phyloP scores from a whole-genome alignment of 2,113 vertebrate genomes.

The Takifugu flavidus region DNA sequence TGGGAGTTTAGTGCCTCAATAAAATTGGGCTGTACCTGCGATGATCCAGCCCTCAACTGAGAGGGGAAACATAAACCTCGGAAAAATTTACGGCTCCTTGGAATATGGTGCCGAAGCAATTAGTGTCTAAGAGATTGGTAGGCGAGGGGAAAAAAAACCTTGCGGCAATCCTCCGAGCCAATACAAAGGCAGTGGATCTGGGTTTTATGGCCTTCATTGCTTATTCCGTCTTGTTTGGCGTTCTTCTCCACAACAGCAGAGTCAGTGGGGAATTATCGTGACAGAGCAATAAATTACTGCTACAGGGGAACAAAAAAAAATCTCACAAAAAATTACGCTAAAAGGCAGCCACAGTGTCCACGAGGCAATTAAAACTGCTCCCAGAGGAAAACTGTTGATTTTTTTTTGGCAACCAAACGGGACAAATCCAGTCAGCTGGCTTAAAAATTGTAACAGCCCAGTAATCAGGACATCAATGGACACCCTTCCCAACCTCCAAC shows the following conservation, averaged over 20 bases:
- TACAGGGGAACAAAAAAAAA: slow-evolving; percentile 41
- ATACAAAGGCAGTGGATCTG: slow-evolving; percentile 72
- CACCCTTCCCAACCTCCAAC: slow-evolving; percentile 19
- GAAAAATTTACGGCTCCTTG: slow-evolving; percentile 72
- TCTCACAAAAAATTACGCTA: slow-evolving; percentile 60
- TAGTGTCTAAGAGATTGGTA: slow-evolving; percentile 74
- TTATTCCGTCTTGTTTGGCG: slow-evolving; percentile 73
- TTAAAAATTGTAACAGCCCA: slow-evolving; percentile 41
- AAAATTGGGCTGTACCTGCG: slow-evolving; percentile 59
- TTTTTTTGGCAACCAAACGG: slow-evolving; percentile 44
- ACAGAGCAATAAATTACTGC: slow-evolving; percentile 69
- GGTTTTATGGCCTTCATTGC: slow-evolving; percentile 69
- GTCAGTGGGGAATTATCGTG: slow-evolving; percentile 62
- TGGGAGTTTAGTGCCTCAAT: slow-evolving; percentile 57
- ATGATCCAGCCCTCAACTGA: slow-evolving; percentile 57
- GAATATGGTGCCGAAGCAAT: slow-evolving; percentile 77
- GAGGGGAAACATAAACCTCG: slow-evolving; percentile 64
- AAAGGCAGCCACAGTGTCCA: slow-evolving; percentile 35
- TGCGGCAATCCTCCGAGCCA: slow-evolving; percentile 61
- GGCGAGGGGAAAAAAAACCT: slow-evolving; percentile 73
- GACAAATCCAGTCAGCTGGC: slow-evolving; percentile 30
- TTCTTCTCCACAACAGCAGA: slow-evolving; percentile 54
- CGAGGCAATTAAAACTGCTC: slow-evolving; percentile 42
- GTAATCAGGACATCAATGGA: slow-evolving; percentile 50
- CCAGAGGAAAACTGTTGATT: slow-evolving; percentile 23